Conservation (phyloP, 1,140 invertebrate species). For the Drosophila albomicans region DNA sequence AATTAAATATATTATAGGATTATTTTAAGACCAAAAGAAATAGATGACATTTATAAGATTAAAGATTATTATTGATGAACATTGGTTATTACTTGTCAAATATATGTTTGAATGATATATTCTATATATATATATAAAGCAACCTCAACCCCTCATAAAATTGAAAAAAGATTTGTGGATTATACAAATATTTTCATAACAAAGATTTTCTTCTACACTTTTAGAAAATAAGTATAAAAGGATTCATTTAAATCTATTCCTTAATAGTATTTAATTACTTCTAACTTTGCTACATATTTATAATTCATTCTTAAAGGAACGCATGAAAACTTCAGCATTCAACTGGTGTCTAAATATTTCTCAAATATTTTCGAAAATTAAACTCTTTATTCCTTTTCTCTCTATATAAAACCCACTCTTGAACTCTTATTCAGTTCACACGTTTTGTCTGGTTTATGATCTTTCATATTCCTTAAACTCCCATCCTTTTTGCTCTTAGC, state of each 20-base stretch:
- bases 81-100: too few species aligned
- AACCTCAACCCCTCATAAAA: too few species aligned
- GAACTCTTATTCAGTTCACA: conserved; percentile 1
- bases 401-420: neutral
- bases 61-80: neutral
- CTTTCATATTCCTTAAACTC: neutral
- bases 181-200: too few species aligned
- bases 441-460: neutral
- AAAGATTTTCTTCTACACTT: too few species aligned
- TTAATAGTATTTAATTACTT: too few species aligned
- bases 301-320: too few species aligned
- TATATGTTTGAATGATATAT: neutral
- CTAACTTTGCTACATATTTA: too few species aligned
- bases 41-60: neutral
- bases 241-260: too few species aligned
- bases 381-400: neutral
- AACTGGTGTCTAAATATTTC: neutral
- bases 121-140: too few species aligned
- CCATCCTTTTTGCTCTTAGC: neutral
- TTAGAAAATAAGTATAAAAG: too few species aligned
- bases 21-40: neutral
- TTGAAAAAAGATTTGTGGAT: too few species aligned
- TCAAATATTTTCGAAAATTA: neutral
- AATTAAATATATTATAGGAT: conserved; percentile 7
- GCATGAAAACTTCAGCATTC: neutral